Evolutionary conservation across 2,113 vertebrate species (phyloP).

Genomic region (Brevimyrus niger): DNA sequence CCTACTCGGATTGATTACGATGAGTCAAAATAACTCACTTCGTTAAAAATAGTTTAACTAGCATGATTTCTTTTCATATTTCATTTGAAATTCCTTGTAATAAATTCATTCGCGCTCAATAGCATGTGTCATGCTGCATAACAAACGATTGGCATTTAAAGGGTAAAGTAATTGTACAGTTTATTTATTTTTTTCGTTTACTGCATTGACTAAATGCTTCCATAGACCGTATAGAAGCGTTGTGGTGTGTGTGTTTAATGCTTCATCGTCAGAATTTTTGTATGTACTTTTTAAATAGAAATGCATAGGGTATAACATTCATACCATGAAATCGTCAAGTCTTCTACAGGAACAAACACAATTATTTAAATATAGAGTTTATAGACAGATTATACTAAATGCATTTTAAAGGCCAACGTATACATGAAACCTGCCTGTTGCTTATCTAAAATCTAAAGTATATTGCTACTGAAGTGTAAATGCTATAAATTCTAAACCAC

Average conservation of each 20-base stretch:
- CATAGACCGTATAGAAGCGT: background rate
- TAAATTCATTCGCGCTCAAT: background rate
- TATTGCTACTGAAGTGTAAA: background rate
- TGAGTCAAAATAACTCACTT: background rate
- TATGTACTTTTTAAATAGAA: background rate
- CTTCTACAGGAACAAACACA: background rate
- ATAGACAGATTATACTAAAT: background rate
- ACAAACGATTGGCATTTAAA: background rate
- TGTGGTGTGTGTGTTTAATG: background rate
- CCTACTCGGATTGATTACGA: background rate
- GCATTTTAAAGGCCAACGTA: background rate
- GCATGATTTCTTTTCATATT: background rate
- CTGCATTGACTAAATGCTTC: background rate
- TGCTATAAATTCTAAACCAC: background rate
- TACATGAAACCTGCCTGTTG: background rate
- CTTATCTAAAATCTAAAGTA: background rate
- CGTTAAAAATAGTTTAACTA: background rate
- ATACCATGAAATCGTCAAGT: background rate
- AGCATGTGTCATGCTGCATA: background rate
- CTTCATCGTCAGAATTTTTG: background rate
- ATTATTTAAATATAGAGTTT: background rate
- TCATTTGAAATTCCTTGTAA: background rate
- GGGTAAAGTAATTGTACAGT: background rate
- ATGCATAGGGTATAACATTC: background rate
- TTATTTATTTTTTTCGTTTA: background rate